These are phyloP conservation scores for Phoebastria nigripes DNA, from an alignment of 2,797 vertebrate species.

Conservation along the genomic window DNA sequence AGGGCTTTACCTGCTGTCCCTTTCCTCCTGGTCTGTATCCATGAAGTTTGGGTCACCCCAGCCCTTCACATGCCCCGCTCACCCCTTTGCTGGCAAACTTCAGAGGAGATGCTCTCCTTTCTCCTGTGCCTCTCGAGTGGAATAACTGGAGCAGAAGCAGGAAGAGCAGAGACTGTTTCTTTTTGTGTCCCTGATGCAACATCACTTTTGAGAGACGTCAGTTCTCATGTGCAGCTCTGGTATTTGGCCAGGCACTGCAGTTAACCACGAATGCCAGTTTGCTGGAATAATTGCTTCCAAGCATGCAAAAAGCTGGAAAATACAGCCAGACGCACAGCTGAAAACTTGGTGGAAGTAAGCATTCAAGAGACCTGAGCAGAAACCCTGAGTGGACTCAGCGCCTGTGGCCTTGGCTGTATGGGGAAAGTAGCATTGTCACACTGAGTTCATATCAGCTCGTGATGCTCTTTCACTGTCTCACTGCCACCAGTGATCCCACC, in stretches of 20 bases:
- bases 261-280: neutral
- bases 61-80: accelerated
- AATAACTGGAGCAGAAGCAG: neutral
- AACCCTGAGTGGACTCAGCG: neutral
- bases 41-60: neutral
- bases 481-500: neutral
- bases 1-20: neutral
- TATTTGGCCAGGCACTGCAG: neutral
- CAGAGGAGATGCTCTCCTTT: neutral
- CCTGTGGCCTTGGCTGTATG: neutral
- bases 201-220: neutral
- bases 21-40: neutral
- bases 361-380: neutral
- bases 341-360: neutral
- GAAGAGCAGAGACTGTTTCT: neutral
- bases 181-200: neutral
- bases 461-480: neutral
- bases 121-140: neutral
- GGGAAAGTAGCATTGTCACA: neutral
- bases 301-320: neutral
- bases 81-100: neutral
- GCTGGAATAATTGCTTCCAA: neutral
- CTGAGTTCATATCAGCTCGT: accelerated
- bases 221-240: neutral
- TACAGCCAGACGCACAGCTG: neutral